Evolutionary conservation across 2,888 invertebrate genomes (phyloP).

Genomic region (Molanna angustata): DNA sequence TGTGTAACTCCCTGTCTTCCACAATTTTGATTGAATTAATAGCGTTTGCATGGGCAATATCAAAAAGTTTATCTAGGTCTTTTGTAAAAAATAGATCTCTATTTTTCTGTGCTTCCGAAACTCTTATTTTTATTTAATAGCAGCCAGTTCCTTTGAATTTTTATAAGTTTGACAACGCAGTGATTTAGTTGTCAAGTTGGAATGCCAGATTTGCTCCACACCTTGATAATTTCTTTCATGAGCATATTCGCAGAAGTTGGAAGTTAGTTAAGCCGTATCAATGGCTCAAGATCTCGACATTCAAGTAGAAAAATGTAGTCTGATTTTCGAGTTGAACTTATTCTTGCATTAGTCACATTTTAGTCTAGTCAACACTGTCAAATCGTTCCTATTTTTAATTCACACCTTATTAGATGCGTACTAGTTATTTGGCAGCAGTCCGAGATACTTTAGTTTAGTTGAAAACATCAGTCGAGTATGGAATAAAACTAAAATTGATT

Average conservation of each 20-base stretch:
- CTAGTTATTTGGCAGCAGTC: too few relatives aligned
- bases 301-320: neutral
- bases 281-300: conserved; percentile 11
- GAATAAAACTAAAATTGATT: too few relatives aligned
- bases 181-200: neutral
- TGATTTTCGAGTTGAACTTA: neutral
- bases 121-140: neutral
- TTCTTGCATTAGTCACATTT: neutral
- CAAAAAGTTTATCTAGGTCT: conserved; percentile 20
- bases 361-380: neutral
- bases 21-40: conserved; percentile 2
- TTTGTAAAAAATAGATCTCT: conserved; percentile 19
- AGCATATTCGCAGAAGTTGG: conserved; percentile 9
- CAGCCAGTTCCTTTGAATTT: neutral
- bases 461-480: too few relatives aligned
- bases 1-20: neutral
- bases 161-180: neutral
- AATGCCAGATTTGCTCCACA: neutral
- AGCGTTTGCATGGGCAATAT: conserved; percentile 21
- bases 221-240: neutral
- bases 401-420: too few relatives aligned
- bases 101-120: conserved; percentile 8
- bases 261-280: conserved; percentile 14
- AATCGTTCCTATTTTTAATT: too few relatives aligned
- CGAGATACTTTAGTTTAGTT: too few relatives aligned